Percentiles rank a stretch among this genome's conserved stretches.
These are phyloP conservation scores for Drosophila parabipectinata DNA, from an alignment of 1,140 invertebrate species.

Conservation along the genomic window DNA sequence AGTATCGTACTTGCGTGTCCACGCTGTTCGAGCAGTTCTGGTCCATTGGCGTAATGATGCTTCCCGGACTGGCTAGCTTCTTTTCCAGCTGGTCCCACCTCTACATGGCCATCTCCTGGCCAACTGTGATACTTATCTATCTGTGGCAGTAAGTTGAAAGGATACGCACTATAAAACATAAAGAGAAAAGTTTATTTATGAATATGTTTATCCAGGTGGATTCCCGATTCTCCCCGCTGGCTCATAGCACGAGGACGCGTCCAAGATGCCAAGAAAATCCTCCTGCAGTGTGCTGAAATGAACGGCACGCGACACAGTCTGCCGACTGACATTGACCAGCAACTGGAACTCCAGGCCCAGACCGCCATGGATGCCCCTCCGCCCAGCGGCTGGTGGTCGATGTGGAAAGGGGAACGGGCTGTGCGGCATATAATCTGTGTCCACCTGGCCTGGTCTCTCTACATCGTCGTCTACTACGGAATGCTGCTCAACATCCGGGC, in stretches of 20 bases:
- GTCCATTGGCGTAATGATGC: slow-evolving; percentile 84
- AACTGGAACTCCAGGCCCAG: slow-evolving; percentile 81
- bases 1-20: slow-evolving; percentile 78
- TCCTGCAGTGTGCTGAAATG: slow-evolving; percentile 88
- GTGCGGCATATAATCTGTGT: slow-evolving; percentile 78
- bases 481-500: slow-evolving; percentile 84
- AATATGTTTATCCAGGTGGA: slow-evolving; percentile 58
- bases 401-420: slow-evolving; percentile 79
- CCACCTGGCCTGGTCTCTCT: slow-evolving; percentile 80
- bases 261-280: slow-evolving; percentile 89
- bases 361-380: slow-evolving; percentile 77
- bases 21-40: slow-evolving; percentile 84
- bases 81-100: slow-evolving; percentile 84
- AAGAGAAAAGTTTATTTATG: too few relatives aligned
- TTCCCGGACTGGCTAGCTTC: slow-evolving; percentile 83
- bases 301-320: slow-evolving; percentile 84
- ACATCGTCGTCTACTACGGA: slow-evolving; percentile 84
- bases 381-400: slow-evolving; percentile 78
- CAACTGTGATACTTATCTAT: slow-evolving; percentile 83
- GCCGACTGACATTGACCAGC: slow-evolving; percentile 80
- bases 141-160: slow-evolving; percentile 76
- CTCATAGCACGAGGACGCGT: slow-evolving; percentile 90
- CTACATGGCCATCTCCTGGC: slow-evolving; percentile 84
- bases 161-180: neutral
- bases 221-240: slow-evolving; percentile 94